These are phyloP conservation scores for Cephus pygmeus DNA, from an alignment of 2,888 invertebrate species.

Conservation along the genomic window DNA sequence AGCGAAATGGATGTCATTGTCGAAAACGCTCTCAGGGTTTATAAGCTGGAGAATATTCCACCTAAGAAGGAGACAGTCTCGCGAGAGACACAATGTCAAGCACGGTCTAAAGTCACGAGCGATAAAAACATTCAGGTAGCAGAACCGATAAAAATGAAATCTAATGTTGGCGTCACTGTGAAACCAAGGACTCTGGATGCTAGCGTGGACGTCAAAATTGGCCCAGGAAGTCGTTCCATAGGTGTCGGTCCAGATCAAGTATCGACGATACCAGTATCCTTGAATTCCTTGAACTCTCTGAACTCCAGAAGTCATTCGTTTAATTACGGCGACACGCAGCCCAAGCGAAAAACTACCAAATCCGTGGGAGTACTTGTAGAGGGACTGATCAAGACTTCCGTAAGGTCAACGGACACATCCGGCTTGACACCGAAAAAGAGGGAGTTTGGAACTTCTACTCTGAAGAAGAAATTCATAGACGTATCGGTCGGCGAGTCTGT, in stretches of 20 bases:
- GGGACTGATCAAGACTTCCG: constrained; percentile 47
- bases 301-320: constrained; percentile 71
- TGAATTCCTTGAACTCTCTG: constrained; percentile 63
- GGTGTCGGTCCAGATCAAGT: constrained; percentile 72
- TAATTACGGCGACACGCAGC: constrained; percentile 70
- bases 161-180: constrained; percentile 59
- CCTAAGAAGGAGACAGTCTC: constrained; percentile 33
- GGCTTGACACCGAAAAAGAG: constrained; percentile 56
- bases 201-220: constrained; percentile 61
- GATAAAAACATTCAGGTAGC: constrained; percentile 46
- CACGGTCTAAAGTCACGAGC: constrained; percentile 35
- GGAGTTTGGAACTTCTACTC: constrained; percentile 60
- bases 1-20: constrained; percentile 49
- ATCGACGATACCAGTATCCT: constrained; percentile 64
- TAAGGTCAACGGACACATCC: constrained; percentile 64
- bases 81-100: constrained; percentile 42
- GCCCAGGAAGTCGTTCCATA: constrained; percentile 68
- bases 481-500: constrained; percentile 69
- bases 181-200: constrained; percentile 60
- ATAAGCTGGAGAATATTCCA: constrained; percentile 35
- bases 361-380: constrained; percentile 49
- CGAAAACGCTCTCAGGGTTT: constrained; percentile 48
- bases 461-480: constrained; percentile 66
- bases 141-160: constrained; percentile 49
- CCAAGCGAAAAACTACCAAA: constrained; percentile 58